Base-by-base conservation (phyloP, 2,888 invertebrate genomes). In the Cerceris ruficornis region DNA sequence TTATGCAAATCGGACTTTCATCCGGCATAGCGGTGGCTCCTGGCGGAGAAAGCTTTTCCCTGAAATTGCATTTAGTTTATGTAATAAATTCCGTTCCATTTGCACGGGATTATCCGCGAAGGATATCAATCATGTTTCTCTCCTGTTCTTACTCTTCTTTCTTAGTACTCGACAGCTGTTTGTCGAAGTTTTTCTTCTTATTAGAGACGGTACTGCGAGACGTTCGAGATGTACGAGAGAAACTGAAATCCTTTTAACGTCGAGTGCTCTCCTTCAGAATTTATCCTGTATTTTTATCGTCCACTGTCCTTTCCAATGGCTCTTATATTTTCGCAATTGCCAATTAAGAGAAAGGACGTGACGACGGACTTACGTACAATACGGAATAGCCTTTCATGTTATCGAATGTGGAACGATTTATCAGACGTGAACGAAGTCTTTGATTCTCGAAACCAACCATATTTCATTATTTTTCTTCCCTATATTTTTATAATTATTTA, bases 281-380 rank as follows among this genome's bases (percentile, higher is more conserved):
- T 41, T 59, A 59, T 28, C 42, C 39, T 67, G 17, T 55, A 15
- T 42, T 52, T 62, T 68, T 54, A 17, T 15, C 13, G 14, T 46
- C 50, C 15, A 57, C 54, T 62, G 50, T 73, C 43, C 9, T 14
- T 42, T 46, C 9, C 39, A n/a, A 8, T 14, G 49, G 42, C 13
- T 52, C 54, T 57, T 69, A 41, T 50, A 13, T 14, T 62, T 52
- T 13, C 43, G 64, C 67, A 57, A 60, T 61, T 65, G 57, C 17
- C 46, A 77, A 77, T 73, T 77, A 69, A 73, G 65, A 57, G 69
- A 55, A 59, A 59, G 14, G 61, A 68, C 50, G 28, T 65, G 69
- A 65, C 60, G 11, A 9, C 11, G 8, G 6, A 50, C n/a, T 28
- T 58, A 41, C 28, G 14, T 11, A 13, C 57, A 58, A 50, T 39